A percentile compares a stretch with the other conserved stretches of the same genome.
Conservation (phyloP, 2,797 vertebrate species). For the Nannoperca australis region DNA sequence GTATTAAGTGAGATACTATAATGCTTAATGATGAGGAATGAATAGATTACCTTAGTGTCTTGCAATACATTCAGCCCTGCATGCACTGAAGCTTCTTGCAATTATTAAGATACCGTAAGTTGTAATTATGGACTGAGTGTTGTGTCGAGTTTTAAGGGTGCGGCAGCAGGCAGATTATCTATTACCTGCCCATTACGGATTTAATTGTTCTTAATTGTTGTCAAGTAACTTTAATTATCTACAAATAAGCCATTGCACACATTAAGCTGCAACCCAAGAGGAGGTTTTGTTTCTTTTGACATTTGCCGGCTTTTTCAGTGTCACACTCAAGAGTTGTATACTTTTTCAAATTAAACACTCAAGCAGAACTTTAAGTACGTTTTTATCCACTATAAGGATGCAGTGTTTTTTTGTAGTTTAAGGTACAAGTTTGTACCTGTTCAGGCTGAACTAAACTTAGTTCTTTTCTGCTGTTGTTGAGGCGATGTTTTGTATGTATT, state of each 20-base stretch:
- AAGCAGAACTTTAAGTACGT: background rate
- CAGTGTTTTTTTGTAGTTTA: background rate
- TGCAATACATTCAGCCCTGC: conserved; percentile 52
- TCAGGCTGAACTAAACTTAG: background rate
- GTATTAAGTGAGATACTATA: conserved; percentile 55
- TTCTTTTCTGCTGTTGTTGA: no score
- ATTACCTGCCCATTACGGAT: conserved; percentile 75
- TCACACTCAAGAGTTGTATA: background rate
- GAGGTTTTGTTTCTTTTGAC: background rate
- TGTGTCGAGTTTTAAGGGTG: conserved; percentile 70
- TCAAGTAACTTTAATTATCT: conserved; percentile 73
- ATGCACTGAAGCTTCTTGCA: conserved; percentile 58
- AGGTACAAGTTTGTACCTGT: background rate
- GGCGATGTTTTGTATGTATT: no score
- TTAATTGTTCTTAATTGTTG: conserved; percentile 77
- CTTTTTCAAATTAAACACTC: background rate
- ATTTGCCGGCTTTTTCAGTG: conserved; percentile 20
- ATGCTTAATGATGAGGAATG: conserved; percentile 74
- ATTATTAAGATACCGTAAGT: conserved; percentile 81
- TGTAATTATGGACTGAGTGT: conserved; percentile 75
- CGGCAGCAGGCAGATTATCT: conserved; percentile 73
- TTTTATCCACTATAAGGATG: background rate
- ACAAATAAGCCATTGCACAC: conserved; percentile 61
- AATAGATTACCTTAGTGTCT: conserved; percentile 61
- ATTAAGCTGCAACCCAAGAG: conserved; percentile 39